These are phyloP conservation scores for Cecropterus lyciades DNA, from an alignment of 1,140 invertebrate species.

Conservation along the genomic window DNA sequence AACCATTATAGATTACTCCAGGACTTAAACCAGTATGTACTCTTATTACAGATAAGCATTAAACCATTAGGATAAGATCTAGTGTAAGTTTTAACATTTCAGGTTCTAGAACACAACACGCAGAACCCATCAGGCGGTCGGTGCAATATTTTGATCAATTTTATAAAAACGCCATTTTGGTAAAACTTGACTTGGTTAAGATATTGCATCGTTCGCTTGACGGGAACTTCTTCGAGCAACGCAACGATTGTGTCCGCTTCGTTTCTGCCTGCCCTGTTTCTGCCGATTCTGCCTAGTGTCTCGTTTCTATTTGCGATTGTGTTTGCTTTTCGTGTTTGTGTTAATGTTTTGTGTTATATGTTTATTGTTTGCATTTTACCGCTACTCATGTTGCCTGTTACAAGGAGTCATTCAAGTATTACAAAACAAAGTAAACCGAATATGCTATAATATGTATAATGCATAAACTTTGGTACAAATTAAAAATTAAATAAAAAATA, in stretches of 20 bases:
- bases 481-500: no score
- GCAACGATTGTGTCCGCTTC: constrained; percentile 26
- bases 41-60: no score
- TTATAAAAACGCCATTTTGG: constrained; percentile 52
- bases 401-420: no score
- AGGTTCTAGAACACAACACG: not conserved
- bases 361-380: constrained; percentile 7
- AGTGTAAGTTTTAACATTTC: not conserved
- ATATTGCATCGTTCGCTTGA: constrained; percentile 82
- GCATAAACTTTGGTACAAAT: no score
- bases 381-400: no score
- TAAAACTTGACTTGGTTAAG: constrained; percentile 82
- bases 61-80: no score
- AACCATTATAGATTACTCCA: no score
- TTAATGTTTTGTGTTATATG: not conserved
- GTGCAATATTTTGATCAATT: constrained; percentile 85
- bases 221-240: constrained; percentile 48
- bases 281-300: constrained; percentile 3
- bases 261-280: constrained; percentile 35
- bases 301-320: not conserved
- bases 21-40: no score
- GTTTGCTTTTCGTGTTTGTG: not conserved
- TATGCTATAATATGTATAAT: no score
- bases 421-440: no score
- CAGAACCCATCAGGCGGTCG: constrained; percentile 67